Base-by-base conservation (phyloP, 2,888 invertebrate genomes). In the Himalopsyche anomala region DNA sequence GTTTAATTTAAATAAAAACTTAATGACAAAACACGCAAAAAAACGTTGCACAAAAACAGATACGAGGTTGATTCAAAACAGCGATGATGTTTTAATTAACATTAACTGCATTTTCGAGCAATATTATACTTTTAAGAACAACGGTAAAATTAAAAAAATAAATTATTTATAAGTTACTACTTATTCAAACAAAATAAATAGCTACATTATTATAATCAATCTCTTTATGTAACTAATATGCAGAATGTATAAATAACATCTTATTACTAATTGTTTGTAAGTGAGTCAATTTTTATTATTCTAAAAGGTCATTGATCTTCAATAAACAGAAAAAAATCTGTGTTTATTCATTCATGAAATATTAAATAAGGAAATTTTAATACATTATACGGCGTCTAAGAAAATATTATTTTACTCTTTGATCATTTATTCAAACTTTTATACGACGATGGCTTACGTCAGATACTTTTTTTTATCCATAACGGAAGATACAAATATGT, bases 261-360 rank as follows among this genome's bases (percentile, higher is more conserved):
- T 2, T 62, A 8, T 19, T 19, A 19, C 62, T 62, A n/a, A 19
- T 62, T 62, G 28, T 62, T 62, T 74, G 28, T 74, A 11, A 74
- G 38, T 15, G 36, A 11, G 36, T 19, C 55, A 55, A n/a, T 19
- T 74, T 36, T 38, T 36, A 38, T 38, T 74, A 15, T 36, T 38
- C 11, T 11, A 12, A 36, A 74, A 74, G 38, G 69, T 69, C 36
- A 69, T 28, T 28, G 28, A 11, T 28, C 69, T 28, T 11, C 12
- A 38, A 74, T 36, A 38, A 74, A 38, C 36, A 6, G 51, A 74
- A 74, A 74, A 74, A 74, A 38, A 2, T 74, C 69, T 17, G 0
- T 45, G 2, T 45, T 45, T 45, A 69, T 69, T 69, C 36, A 69
- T 69, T 69, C 69, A 69, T 69, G 69, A 69, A 69, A 69, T 28